Percentiles rank a stretch among this genome's conserved stretches.
phyloP scores from a whole-genome alignment of 2,888 invertebrate genomes.

The Drosophila pseudotakahashii region DNA sequence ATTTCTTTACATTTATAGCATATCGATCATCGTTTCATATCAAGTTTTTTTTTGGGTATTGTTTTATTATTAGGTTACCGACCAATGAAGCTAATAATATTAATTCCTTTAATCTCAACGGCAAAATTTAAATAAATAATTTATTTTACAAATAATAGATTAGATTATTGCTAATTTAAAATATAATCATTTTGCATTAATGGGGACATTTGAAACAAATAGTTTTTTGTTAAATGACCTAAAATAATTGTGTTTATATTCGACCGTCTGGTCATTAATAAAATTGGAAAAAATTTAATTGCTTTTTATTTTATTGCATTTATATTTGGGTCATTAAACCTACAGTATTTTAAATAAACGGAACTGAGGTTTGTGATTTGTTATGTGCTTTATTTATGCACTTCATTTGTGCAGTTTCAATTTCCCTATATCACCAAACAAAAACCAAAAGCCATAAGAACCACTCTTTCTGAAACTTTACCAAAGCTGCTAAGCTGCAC shows the following conservation, averaged over 20 bases:
- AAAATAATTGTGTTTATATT: too few relatives aligned
- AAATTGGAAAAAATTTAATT: background rate
- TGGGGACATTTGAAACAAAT: too few relatives aligned
- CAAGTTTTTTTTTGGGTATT: too few relatives aligned
- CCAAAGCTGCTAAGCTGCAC: conserved; percentile 25
- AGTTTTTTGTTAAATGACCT: too few relatives aligned
- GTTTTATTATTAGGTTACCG: too few relatives aligned
- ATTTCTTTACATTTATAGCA: too few relatives aligned
- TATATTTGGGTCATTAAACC: background rate
- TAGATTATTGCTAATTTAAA: background rate
- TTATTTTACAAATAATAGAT: background rate
- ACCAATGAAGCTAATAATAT: too few relatives aligned
- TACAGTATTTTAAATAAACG: background rate
- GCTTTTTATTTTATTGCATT: background rate
- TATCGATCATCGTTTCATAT: too few relatives aligned
- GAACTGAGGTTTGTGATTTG: background rate
- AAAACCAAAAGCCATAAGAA: background rate
- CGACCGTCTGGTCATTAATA: background rate
- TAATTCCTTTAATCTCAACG: too few relatives aligned
- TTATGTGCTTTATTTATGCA: background rate
- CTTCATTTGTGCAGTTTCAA: conserved; percentile 3
- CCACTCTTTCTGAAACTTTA: conserved; percentile 28
- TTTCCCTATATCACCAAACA: background rate
- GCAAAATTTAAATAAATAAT: too few relatives aligned
- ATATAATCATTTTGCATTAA: too few relatives aligned